Base-by-base conservation (phyloP, 23 tunicate species). In the Botrylloides violaceus region DNA sequence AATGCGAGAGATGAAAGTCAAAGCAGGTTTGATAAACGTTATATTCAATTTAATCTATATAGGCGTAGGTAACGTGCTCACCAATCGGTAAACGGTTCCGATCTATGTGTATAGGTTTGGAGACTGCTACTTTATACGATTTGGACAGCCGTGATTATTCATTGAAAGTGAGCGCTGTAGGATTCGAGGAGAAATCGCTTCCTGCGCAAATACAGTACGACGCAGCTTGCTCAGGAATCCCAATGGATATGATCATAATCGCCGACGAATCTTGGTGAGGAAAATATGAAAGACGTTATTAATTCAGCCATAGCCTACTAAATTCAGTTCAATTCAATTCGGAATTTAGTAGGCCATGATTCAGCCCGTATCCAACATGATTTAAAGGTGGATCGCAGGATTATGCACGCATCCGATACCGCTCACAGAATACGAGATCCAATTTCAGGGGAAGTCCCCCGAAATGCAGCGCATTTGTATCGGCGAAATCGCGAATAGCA, bases 181-280 rank as follows among this genome's bases (percentile, higher is more conserved):
- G 91, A 9, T 34, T 32, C 12, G 63, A 57, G 2, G 49, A 58
- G 34, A 36, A 50, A 22, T 84, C 91, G 30, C 78, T 36, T 5
- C 82, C 91, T 15, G 79, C 78, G 3, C 32, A 71, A 58, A 47
- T 84, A 30, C 71, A 71, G 21, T 84, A 47, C 50, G 83, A 84
- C 66, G 50, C 63, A 48, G 91, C 91, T 4, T 84, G 91, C 55
- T 66, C 91, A 1, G 83, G 83, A 33, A 66, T 60, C 0, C 82
- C 61, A 35, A 35, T 84, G 47, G 91, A 84, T 29, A 36, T 77
- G 38, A 15, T 84, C 3, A 76, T 84, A 18, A 24, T 78, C 18
- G 91, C 66, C 19, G 91, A 84, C 75, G 83, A 77, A 26, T 84
- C 91, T 2, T 77, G 83, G 91, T 84, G 48, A 28, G 53, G 53